Percentiles rank a stretch among this genome's conserved stretches.
Conservation (phyloP, 2,888 invertebrate species). For the Metellina segmentata region DNA sequence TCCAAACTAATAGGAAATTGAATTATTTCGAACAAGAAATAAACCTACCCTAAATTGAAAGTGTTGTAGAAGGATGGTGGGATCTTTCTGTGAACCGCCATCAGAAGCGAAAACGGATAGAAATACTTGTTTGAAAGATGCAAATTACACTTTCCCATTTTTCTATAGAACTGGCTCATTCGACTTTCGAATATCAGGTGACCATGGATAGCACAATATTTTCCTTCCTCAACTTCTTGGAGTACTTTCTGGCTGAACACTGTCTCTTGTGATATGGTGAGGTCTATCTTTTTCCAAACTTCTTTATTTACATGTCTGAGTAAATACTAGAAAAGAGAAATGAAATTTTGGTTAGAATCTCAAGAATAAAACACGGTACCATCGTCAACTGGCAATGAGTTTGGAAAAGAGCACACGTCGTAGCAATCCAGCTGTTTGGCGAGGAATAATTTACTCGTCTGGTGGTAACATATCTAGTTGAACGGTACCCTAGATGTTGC, state of each 20-base stretch:
- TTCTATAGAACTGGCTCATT: conserved; percentile 16
- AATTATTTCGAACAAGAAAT: no score
- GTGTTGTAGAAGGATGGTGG: conserved; percentile 16
- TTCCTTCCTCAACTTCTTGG: conserved; percentile 26
- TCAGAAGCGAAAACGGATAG: conserved; percentile 51
- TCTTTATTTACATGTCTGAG: not conserved
- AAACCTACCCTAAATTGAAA: conserved; percentile 50
- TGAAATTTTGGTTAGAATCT: not conserved
- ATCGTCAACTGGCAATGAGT: not conserved
- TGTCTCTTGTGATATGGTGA: not conserved
- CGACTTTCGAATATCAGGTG: conserved; percentile 42
- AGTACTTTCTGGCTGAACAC: not conserved
- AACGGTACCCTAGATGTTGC: no score
- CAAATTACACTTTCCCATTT: conserved; percentile 33
- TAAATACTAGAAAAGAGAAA: conserved; percentile 9
- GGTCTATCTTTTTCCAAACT: conserved; percentile 36
- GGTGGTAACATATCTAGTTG: no score
- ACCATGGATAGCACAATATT: conserved; percentile 49
- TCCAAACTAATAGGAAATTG: no score
- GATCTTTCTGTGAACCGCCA: conserved; percentile 20
- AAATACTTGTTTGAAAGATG: conserved; percentile 52
- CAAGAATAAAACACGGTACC: not conserved
- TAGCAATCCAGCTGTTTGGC: no score
- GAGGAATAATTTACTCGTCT: no score
- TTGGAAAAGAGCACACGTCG: no score